Evolutionary conservation across 1,140 invertebrate genomes (phyloP), one percentile per base, ranked within the genome.

Genomic region (Pseudomyrmex gracilis): DNA sequence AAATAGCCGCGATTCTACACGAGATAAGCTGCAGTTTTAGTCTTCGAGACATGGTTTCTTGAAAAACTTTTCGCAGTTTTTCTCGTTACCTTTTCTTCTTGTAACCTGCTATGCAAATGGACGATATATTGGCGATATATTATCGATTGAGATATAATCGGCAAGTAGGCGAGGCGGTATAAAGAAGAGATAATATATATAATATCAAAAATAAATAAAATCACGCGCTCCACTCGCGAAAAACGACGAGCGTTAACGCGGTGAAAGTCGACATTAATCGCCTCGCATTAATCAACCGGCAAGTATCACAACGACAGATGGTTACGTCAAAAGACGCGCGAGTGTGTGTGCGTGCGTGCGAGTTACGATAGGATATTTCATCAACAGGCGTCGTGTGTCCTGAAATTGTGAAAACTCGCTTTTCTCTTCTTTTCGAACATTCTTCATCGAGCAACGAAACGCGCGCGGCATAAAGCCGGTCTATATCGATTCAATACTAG

Each of bases 261-360:
- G 24, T 73, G 43, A 73, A 80, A 82, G 47, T 61, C 34, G 47
- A 8, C 17, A 55, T 63, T 82, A 82, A 74, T 82, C 70, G 15
- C 45, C 34, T 45, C 70, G 47, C 34, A n/a, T 73, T 74, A 74
- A 74, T 74, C 71, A 76, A 17, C 17, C 5, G 47, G 9, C 15
- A 58, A 47, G 7, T 78, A 67, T 20, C 12, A 51, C 13, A 12
- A 8, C 34, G 58, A 63, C 57, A 82, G 17, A 63, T 74, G 24
- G 20, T 76, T 76, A 53, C 45, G 49, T 53, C 70, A 63, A 73
- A 53, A 73, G 24, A 1, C 34, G 47, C 58, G 58, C 53, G 24
- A 12, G 60, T 13, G 20, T 13, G n/a, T 15, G n/a, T 17, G 7
- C 10, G 13, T n/a, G 58, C n/a, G 4, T 22, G 45, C 43, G 34